These are phyloP conservation scores for Branchipolynoe longqiensis DNA, from an alignment of 2,888 invertebrate species.

Conservation along the genomic window DNA sequence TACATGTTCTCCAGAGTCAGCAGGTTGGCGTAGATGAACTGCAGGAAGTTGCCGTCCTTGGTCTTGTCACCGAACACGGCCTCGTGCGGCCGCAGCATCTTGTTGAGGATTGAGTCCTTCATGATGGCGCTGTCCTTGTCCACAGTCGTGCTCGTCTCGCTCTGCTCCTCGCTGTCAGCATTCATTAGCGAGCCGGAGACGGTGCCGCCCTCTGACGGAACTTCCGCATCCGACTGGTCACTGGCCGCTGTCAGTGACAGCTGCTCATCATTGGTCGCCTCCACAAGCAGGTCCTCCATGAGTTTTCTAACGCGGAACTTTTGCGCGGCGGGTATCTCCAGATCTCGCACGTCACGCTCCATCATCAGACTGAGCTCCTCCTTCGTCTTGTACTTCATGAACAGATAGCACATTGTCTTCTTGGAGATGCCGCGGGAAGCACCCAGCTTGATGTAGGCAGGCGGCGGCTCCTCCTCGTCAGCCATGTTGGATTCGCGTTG, in stretches of 20 bases:
- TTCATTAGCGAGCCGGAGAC: neutral
- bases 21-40: slow-evolving; percentile 47
- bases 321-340: slow-evolving; percentile 26
- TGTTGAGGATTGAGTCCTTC: neutral
- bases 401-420: slow-evolving; percentile 15
- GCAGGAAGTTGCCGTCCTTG: slow-evolving; percentile 38
- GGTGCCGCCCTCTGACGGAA: no score
- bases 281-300: slow-evolving; percentile 17
- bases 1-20: slow-evolving; percentile 48
- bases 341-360: slow-evolving; percentile 17
- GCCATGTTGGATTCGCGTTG: no score
- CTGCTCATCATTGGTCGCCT: neutral
- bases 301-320: slow-evolving; percentile 20
- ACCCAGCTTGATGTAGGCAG: slow-evolving; percentile 4
- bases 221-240: neutral
- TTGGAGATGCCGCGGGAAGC: slow-evolving; percentile 10
- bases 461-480: neutral
- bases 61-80: slow-evolving; percentile 40
- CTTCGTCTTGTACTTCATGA: neutral
- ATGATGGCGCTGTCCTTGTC: neutral
- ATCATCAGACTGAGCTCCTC: neutral
- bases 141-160: neutral
- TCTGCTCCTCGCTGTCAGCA: neutral
- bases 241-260: neutral
- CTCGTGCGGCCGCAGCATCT: slow-evolving; percentile 45